Conservation (phyloP, 2,888 invertebrate genomes). For the Gnatocerus cornutus region DNA sequence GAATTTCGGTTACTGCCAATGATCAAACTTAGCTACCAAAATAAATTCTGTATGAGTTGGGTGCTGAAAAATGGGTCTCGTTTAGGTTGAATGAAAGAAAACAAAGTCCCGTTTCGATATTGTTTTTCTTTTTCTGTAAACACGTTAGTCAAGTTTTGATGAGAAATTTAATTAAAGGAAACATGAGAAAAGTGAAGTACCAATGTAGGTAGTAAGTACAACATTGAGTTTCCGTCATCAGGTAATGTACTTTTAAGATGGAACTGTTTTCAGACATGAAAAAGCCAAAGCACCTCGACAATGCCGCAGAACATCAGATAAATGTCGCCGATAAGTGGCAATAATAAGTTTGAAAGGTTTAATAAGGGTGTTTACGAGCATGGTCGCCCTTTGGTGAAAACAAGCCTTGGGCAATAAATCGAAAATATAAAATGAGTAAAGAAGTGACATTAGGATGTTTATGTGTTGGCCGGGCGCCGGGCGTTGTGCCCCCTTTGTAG, state of each 20-base stretch:
- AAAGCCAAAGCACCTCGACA: not conserved
- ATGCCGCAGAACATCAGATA: constrained; percentile 27
- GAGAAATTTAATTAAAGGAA: too few relatives aligned
- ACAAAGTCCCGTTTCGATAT: too few relatives aligned
- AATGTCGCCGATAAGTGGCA: constrained; percentile 30
- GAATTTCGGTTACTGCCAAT: too few relatives aligned
- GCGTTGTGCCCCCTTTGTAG: constrained; percentile 30
- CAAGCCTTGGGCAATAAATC: constrained; percentile 32
- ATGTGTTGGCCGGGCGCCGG: constrained; percentile 29
- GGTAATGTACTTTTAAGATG: not conserved
- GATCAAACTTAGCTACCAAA: too few relatives aligned
- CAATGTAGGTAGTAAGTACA: too few relatives aligned
- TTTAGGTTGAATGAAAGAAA: too few relatives aligned
- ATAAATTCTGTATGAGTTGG: too few relatives aligned
- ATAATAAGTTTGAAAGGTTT: constrained; percentile 22
- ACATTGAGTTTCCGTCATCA: too few relatives aligned
- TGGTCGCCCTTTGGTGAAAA: constrained; percentile 1
- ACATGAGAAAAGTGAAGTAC: too few relatives aligned
- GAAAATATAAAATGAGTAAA: constrained; percentile 44
- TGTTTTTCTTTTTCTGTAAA: too few relatives aligned
- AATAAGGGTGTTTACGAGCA: constrained; percentile 24
- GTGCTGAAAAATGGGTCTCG: too few relatives aligned
- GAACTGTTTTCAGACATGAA: not conserved
- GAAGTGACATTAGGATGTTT: constrained; percentile 42
- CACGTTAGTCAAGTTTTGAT: too few relatives aligned